A percentile compares a stretch with the other conserved stretches of the same genome.
phyloP scores from a whole-genome alignment of 2,797 vertebrate species.

The Bucorvus abyssinicus region DNA sequence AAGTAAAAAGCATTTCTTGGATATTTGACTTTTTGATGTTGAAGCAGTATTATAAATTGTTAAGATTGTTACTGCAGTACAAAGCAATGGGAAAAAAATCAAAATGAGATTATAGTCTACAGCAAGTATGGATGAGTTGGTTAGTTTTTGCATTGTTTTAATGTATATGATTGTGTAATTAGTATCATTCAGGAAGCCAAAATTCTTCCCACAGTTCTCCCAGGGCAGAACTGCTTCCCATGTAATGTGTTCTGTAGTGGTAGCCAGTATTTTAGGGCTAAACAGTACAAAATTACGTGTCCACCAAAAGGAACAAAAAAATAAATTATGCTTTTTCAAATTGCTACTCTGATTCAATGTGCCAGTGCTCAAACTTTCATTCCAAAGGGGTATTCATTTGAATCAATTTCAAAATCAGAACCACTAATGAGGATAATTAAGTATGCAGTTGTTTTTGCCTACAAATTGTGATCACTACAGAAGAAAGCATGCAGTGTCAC shows the following conservation, averaged over 20 bases:
- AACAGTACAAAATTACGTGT: background rate
- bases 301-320: conserved; percentile 3
- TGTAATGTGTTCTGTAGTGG: background rate
- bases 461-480: background rate
- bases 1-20: background rate
- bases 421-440: conserved; percentile 69
- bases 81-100: background rate
- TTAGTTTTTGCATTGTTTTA: background rate
- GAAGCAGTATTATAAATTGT: background rate
- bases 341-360: background rate
- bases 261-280: background rate
- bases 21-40: background rate
- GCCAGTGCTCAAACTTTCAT: conserved; percentile 32
- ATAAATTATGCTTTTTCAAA: background rate
- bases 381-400: background rate
- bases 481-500: background rate
- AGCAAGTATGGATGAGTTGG: background rate
- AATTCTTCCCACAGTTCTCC: background rate
- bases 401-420: conserved; percentile 55
- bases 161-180: background rate
- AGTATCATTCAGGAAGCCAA: background rate
- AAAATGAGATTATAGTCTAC: background rate
- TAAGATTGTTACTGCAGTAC: background rate
- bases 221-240: background rate
- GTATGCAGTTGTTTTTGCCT: conserved; percentile 51